A percentile compares a stretch with the other conserved stretches of the same genome.
Conservation (phyloP, 2,888 invertebrate genomes). For the Galeruca laticollis region DNA sequence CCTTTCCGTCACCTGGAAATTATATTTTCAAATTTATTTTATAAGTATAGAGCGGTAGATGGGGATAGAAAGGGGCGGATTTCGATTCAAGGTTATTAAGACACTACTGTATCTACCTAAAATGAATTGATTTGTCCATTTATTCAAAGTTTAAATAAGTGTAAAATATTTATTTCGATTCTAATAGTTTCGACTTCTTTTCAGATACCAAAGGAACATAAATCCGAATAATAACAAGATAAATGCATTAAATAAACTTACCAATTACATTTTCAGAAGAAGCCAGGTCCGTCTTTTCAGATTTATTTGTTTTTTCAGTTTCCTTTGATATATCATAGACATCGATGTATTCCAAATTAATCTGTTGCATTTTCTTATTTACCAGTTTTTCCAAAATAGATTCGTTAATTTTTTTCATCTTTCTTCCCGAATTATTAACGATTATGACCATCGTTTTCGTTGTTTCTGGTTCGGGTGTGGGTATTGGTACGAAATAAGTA, state of each 20-base stretch:
- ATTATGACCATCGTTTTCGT: conserved; percentile 46
- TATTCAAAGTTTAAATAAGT: too few species aligned
- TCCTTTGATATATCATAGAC: conserved; percentile 37
- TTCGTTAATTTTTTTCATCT: conserved; percentile 46
- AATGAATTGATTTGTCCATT: too few species aligned
- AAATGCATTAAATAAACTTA: too few species aligned
- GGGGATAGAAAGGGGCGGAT: conserved; percentile 6
- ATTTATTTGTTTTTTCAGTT: conserved; percentile 6
- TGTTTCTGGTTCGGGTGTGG: background rate
- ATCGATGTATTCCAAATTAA: conserved; percentile 48
- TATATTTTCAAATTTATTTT: background rate
- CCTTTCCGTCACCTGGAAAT: conserved; percentile 15
- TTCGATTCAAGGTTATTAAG: too few species aligned
- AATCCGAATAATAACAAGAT: too few species aligned
- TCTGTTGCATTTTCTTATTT: conserved; percentile 42
- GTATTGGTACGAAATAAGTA: background rate
- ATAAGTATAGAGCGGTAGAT: background rate
- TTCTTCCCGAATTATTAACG: conserved; percentile 46
- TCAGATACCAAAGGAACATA: too few species aligned
- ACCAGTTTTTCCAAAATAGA: conserved; percentile 46
- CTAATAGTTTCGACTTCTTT: too few species aligned
- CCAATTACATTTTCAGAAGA: conserved; percentile 14
- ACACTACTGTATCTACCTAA: too few species aligned
- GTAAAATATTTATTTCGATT: too few species aligned
- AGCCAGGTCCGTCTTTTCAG: background rate